Evolutionary conservation across 2,113 vertebrate species (phyloP).

Genomic region (Caracal caracal): DNA sequence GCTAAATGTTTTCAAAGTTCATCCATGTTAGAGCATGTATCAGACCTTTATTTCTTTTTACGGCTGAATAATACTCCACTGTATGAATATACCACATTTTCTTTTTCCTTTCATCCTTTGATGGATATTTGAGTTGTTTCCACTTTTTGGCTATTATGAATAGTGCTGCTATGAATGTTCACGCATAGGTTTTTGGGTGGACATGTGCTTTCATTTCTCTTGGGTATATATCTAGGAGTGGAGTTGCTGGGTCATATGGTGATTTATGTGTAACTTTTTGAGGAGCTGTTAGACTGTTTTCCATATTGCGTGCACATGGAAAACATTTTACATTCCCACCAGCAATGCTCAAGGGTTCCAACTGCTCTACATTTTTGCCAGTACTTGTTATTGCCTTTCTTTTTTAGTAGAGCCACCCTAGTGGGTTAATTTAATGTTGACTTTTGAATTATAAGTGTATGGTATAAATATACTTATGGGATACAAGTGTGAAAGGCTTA

Average conservation of each 20-base stretch:
- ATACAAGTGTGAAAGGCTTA: constrained; percentile 35
- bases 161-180: not conserved
- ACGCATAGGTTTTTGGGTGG: not conserved
- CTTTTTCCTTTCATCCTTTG: not conserved
- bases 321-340: not conserved
- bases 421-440: constrained; percentile 19
- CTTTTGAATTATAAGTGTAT: constrained; percentile 22
- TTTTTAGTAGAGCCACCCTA: not conserved
- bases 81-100: not conserved
- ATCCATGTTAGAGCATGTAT: not conserved
- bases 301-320: not conserved
- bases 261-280: not conserved
- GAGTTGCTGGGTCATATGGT: not conserved
- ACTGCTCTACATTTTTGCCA: not conserved
- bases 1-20: not conserved
- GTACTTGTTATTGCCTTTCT: constrained; percentile 1
- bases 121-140: not conserved
- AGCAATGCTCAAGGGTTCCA: not conserved
- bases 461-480: not conserved
- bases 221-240: not conserved
- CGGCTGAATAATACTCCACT: constrained; percentile 1
- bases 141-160: not conserved
- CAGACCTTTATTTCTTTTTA: not conserved
- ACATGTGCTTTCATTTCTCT: constrained; percentile 24
- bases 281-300: constrained; percentile 33